Evolutionary conservation across 2,797 vertebrate genomes (phyloP), one percentile per base, ranked within the genome.

Genomic region (Botia almorhae): DNA sequence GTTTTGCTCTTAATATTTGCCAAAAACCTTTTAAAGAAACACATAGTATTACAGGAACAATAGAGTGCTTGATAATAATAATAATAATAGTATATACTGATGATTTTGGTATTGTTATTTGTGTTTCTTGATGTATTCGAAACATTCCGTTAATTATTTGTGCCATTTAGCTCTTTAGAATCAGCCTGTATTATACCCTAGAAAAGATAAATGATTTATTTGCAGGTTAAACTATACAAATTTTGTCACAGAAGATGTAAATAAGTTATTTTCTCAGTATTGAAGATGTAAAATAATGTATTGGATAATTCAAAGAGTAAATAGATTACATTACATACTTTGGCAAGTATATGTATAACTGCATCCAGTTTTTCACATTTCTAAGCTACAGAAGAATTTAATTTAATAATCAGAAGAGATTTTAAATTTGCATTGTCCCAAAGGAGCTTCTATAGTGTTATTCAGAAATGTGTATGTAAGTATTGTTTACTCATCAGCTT

Each of bases 141-240:
- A 83, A 80, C 48, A 68, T 74, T 63, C 19, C 67, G 53, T 51
- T 16, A 70, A 33, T 33, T 33, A 3, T 76, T 76, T 68, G 51
- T 87, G 69, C 73, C 74, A 84, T 79, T 56, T 12, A 61, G 72
- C 23, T 60, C 7, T 77, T 83, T 74, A 74, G 36, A 67, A 74
- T 70, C n/a, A 58, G 8, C 19, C 13, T 55, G 64, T 78, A 60
- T 61, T 53, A 39, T 69, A 70, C 23, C 58, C 7, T 46, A 76
- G 43, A 64, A 71, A 71, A 19, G 43, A 56, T 17, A 11, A 53
- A 39, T 7, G 60, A 16, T 82, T 71, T 65, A 2, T 71, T 51
- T 82, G 33, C 17, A 64, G 65, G 26, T 21, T 58, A 46, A 53
- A 70, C 2, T 56, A 63, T 56, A 26, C 55, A 74, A 74, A 64